Base-by-base conservation (phyloP, 2,888 invertebrate genomes). In the Bibio marci region DNA sequence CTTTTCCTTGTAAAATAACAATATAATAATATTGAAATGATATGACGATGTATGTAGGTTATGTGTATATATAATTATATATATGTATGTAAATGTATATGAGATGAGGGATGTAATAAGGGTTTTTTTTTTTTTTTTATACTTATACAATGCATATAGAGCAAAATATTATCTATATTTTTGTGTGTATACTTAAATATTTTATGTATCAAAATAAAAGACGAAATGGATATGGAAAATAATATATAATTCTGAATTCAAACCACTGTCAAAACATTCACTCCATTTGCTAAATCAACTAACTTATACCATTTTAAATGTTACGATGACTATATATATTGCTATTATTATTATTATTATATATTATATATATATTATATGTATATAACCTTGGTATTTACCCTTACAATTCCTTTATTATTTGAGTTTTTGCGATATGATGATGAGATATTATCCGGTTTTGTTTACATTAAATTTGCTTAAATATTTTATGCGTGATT, bases 271-370 rank as follows among this genome's bases (percentile, higher is more conserved):
- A 62, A 62, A 63, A 63, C 62, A 64, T 56, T 55, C 62, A 62
- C 60, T 59, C 63, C 61, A 64, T 64, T 64, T 64, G 59, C 60
- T 64, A 63, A 62, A 63, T 62, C 59, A 64, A 64, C 64, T 63
- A 59, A 62, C 62, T 59, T 61, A 60, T 59, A 61, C 61, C 61
- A 58, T 56, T 55, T 52, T 59, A 61, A 60, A 60, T 61, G 61
- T 59, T 56, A 55, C 57, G 51, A 35, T 35, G 31, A 13, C 10
- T 22, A 22, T 22, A 22, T 22, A 22, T 22, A 22, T 22, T 6
- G 22, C 22, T 6, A n/a, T n/a, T n/a, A n/a, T n/a, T n/a, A n/a
- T n/a, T n/a, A n/a, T n/a, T n/a, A 22, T 22, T 8, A 22, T 22
- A 22, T 6, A 22, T 6, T 22, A 22, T 8, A 22, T 22, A 22